A percentile compares a stretch with the other conserved stretches of the same genome.
Conservation (phyloP, 2,113 vertebrate species). For the Pristiophorus japonicus region DNA sequence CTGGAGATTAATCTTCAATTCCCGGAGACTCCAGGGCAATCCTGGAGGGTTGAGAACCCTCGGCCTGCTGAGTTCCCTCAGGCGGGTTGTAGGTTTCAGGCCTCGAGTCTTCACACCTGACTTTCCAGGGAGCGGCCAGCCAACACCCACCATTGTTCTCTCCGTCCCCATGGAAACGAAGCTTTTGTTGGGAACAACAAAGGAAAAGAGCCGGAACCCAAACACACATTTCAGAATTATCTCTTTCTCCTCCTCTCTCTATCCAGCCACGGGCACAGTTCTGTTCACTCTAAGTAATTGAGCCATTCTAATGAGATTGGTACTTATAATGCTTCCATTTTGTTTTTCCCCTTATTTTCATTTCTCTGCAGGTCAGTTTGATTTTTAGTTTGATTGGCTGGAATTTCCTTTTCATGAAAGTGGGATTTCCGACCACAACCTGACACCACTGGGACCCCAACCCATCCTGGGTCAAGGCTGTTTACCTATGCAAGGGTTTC, state of each 20-base stretch:
- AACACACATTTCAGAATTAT: background rate
- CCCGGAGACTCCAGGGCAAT: background rate
- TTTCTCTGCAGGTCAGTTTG: no score
- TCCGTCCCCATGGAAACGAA: background rate
- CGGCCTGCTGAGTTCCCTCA: background rate
- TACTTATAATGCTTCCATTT: background rate
- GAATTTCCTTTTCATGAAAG: no score
- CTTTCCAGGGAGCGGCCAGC: background rate
- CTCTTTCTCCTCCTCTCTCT: background rate
- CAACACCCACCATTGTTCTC: background rate
- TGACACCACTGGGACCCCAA: no score
- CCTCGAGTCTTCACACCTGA: background rate
- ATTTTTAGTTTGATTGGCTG: no score
- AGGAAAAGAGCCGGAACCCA: background rate
- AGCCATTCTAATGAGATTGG: background rate
- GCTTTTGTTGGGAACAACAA: background rate
- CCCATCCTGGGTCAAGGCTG: no score
- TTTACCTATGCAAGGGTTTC: no score
- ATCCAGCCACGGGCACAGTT: background rate
- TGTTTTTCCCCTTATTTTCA: no score
- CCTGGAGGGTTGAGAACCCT: background rate
- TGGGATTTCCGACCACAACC: no score
- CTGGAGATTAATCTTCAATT: background rate
- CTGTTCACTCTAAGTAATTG: slow-evolving; percentile 11
- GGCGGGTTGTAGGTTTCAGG: background rate